phyloP scores from a whole-genome alignment of 2,797 vertebrate species.

The Ctenochaetus hawaiiensis region DNA sequence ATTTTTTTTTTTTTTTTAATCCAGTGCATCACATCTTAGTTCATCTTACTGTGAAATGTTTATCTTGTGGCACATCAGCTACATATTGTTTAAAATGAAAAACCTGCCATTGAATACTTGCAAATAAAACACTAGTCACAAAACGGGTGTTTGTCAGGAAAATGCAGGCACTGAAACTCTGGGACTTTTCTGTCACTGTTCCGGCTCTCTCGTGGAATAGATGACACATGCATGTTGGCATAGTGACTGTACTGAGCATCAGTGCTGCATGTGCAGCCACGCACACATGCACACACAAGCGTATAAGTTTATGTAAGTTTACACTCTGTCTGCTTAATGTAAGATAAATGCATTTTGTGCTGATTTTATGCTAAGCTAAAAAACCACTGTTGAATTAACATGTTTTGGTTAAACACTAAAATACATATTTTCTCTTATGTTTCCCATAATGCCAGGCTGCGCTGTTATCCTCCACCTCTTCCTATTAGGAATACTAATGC shows the following conservation, averaged over 20 bases:
- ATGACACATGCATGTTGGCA: constrained; percentile 25
- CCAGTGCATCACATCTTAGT: neutral
- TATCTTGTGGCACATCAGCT: neutral
- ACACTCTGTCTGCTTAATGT: neutral
- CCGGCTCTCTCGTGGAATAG: constrained; percentile 35
- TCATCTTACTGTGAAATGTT: neutral
- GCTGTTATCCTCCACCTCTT: constrained; percentile 64
- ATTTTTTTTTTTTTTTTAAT: neutral
- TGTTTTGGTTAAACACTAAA: constrained; percentile 7
- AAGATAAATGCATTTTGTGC: too few species aligned
- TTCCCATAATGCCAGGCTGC: constrained; percentile 33
- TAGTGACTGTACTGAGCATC: constrained; percentile 16
- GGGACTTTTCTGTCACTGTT: constrained; percentile 19
- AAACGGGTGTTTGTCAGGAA: constrained; percentile 1
- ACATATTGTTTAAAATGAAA: neutral
- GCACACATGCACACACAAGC: neutral
- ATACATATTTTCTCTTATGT: constrained; percentile 24
- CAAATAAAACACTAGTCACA: neutral
- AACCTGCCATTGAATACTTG: neutral
- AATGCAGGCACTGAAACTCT: constrained; percentile 3
- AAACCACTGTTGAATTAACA: neutral
- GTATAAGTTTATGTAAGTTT: neutral
- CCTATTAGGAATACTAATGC: constrained; percentile 71
- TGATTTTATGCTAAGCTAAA: neutral
- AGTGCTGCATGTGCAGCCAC: neutral